phyloP scores from a whole-genome alignment of 2,888 invertebrate genomes.

The Eremobia ochroleuca region DNA sequence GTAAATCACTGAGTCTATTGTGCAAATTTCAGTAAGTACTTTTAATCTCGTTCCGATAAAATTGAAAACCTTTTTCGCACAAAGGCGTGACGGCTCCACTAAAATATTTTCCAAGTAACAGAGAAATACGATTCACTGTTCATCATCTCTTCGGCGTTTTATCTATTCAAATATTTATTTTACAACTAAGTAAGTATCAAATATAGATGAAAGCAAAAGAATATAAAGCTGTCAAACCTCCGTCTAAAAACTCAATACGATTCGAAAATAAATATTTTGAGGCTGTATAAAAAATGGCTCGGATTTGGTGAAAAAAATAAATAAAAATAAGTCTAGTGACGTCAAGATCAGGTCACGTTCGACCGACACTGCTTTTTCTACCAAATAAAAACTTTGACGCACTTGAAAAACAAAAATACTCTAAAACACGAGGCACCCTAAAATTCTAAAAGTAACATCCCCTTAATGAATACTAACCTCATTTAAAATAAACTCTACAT shows the following conservation, averaged over 20 bases:
- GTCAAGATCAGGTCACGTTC: slow-evolving; percentile 75
- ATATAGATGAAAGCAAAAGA: slow-evolving; percentile 55
- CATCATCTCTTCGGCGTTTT: slow-evolving; percentile 38
- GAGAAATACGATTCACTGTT: slow-evolving; percentile 43
- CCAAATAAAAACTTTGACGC: slow-evolving; percentile 69
- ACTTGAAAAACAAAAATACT: slow-evolving; percentile 79
- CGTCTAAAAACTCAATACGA: slow-evolving; percentile 69
- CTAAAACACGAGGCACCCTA: slow-evolving; percentile 78
- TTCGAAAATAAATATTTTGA: slow-evolving; percentile 65
- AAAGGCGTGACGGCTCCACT: slow-evolving; percentile 16
- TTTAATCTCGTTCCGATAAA: slow-evolving; percentile 39
- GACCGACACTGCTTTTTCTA: slow-evolving; percentile 66
- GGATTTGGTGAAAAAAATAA: slow-evolving; percentile 66
- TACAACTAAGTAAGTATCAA: slow-evolving; percentile 40
- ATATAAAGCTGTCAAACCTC: slow-evolving; percentile 68
- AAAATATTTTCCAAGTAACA: slow-evolving; percentile 34
- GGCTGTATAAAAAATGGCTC: slow-evolving; percentile 49
- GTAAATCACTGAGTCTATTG: slow-evolving; percentile 27
- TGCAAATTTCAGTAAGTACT: slow-evolving; percentile 30
- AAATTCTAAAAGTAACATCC: slow-evolving; percentile 86
- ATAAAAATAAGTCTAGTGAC: slow-evolving; percentile 17
- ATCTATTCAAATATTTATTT: slow-evolving; percentile 61
- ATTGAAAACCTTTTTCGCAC: slow-evolving; percentile 34
- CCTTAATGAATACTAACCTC: slow-evolving; percentile 74
- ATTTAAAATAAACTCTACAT: slow-evolving; percentile 67